Conservation (phyloP, 2,888 invertebrate species). For the Coelopa pilipes region DNA sequence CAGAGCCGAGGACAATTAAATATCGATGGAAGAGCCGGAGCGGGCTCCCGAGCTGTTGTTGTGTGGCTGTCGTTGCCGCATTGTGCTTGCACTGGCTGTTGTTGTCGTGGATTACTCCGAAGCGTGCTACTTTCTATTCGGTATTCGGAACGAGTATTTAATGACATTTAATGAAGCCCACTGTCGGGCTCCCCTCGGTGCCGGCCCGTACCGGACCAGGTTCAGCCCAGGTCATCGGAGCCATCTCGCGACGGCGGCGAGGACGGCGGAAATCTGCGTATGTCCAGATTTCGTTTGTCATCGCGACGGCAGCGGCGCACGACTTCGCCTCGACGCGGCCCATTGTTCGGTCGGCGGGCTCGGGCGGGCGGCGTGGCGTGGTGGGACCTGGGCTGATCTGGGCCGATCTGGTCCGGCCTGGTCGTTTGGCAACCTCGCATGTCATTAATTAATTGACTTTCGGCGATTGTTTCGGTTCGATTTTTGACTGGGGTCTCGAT, state of each 20-base stretch:
- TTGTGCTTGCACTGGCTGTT: not conserved
- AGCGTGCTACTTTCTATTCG: slow-evolving; percentile 35
- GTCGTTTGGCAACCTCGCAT: not conserved
- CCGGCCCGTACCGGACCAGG: not conserved
- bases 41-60: not conserved
- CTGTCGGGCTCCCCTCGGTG: slow-evolving; percentile 18
- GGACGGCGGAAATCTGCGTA: slow-evolving; percentile 35
- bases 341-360: no score
- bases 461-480: not conserved
- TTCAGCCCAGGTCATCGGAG: slow-evolving; percentile 7
- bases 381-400: no score
- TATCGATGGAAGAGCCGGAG: slow-evolving; percentile 3
- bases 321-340: not conserved
- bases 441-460: slow-evolving; percentile 23
- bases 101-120: slow-evolving; percentile 3
- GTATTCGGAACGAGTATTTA: slow-evolving; percentile 33
- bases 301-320: slow-evolving; percentile 6
- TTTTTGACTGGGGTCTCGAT: not conserved
- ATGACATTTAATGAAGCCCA: slow-evolving; percentile 38
- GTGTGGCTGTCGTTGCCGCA: not conserved
- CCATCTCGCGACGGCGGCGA: not conserved
- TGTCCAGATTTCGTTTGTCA: slow-evolving; percentile 40
- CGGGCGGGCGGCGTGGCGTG: no score
- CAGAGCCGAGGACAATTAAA: slow-evolving; percentile 22
- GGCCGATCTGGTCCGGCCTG: not conserved